Base-by-base conservation (phyloP, 2,888 invertebrate species). In the Hirtodrosophila trivittata region DNA sequence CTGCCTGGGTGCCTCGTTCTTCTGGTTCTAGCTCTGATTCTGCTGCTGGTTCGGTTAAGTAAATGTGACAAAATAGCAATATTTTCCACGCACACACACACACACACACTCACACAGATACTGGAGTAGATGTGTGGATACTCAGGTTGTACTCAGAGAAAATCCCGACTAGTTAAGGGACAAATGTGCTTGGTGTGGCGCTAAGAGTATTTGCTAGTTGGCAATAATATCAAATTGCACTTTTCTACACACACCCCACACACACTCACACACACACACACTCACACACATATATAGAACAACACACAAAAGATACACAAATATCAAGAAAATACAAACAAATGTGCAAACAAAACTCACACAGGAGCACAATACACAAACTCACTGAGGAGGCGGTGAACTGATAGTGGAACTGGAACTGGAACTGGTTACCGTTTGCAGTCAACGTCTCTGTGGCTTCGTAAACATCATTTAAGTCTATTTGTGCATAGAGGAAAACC, bases 201-300 rank as follows among this genome's bases (percentile, higher is more conserved):
- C 72, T 72, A 68, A 86, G 82, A 66, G 83, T 87, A 78, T 86
- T 86, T 83, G 86, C 76, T 64, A 74, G 75, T 86, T 85, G 83
- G 76, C 76, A 87, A 87, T 87, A 83, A 87, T 87, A 83, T 83
- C 87, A 85, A 83, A 83, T 87, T 87, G 86, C 82, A 87, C 76
- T 81, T 74, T 70, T 82, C 71, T 65, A 32, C 55, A 60, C 51
- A 55, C 32, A 21, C 51, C 6, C 6, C 30, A 14, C 38, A 12
- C 32, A 37, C 13, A 10, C n/a, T 35, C 25, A 52, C 49, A 33
- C 39, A 37, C n/a, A 42, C 33, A 13, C 41, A 21, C 18, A 66
- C 13, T 33, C 7, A 38, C 1, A 26, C n/a, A 16, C 10, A 37
- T 16, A 21, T n/a, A 28, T 47, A 64, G 26, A 8, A 21, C n/a